Percentiles rank a stretch among this genome's conserved stretches.
Conservation (phyloP, 2,888 invertebrate species). For the Schrankia costaestrigalis region DNA sequence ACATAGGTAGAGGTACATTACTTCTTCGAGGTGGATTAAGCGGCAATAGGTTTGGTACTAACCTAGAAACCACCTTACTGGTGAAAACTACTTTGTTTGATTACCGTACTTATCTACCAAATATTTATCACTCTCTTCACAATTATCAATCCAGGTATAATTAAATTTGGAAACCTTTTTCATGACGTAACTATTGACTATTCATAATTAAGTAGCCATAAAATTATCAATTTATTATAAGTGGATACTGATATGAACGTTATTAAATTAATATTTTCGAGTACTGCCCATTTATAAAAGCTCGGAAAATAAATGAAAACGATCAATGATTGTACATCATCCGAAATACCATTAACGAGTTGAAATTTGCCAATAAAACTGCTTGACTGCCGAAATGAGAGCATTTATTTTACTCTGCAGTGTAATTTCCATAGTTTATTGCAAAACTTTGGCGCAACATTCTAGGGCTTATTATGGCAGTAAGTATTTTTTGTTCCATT, state of each 20-base stretch:
- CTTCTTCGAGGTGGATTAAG: too few relatives aligned
- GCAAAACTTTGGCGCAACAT: conserved; percentile 39
- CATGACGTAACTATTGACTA: conserved; percentile 11
- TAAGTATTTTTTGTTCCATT: conserved; percentile 30
- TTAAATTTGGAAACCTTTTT: conserved; percentile 7
- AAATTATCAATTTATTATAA: conserved; percentile 18
- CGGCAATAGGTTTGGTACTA: too few relatives aligned
- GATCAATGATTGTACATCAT: conserved; percentile 20
- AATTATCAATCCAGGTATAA: too few relatives aligned
- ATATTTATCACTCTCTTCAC: too few relatives aligned
- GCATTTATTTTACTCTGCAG: conserved; percentile 41
- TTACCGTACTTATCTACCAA: too few relatives aligned
- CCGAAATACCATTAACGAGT: conserved; percentile 23
- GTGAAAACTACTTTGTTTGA: too few relatives aligned
- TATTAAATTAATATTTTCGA: conserved; percentile 39
- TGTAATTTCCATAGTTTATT: conserved; percentile 43
- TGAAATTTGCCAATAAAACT: conserved; percentile 23
- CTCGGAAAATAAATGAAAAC: conserved; percentile 14
- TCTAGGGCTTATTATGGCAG: conserved; percentile 32
- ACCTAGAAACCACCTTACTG: too few relatives aligned
- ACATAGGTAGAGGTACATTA: too few relatives aligned
- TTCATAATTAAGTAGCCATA: conserved; percentile 22
- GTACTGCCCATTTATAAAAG: conserved; percentile 38
- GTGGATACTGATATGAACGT: conserved; percentile 28
- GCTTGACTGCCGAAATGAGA: conserved; percentile 41